phyloP scores from a whole-genome alignment of 2,113 vertebrate genomes.

The Amphiprion ocellaris region DNA sequence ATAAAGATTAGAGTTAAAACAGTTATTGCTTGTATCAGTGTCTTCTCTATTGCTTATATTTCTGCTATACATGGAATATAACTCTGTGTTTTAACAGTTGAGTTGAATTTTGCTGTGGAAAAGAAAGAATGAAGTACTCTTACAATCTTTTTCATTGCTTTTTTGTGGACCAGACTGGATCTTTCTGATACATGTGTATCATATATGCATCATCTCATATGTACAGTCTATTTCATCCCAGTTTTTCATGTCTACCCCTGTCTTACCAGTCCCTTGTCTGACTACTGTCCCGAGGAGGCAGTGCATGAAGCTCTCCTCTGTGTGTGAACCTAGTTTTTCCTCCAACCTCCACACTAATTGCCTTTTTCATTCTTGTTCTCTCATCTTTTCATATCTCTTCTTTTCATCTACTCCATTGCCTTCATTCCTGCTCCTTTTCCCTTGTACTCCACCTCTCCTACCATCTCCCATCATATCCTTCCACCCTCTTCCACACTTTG shows the following conservation, averaged over 20 bases:
- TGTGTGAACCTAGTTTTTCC: conserved; percentile 81
- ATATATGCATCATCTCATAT: conserved; percentile 53
- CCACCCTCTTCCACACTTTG: conserved; percentile 70
- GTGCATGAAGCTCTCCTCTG: conserved; percentile 63
- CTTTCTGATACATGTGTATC: conserved; percentile 44
- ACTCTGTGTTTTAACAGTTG: background rate
- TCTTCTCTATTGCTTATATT: conserved; percentile 7
- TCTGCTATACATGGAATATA: background rate
- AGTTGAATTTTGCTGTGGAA: background rate
- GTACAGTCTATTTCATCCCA: conserved; percentile 50
- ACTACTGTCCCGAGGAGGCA: conserved; percentile 44
- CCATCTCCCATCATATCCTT: conserved; percentile 69
- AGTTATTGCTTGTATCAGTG: conserved; percentile 13
- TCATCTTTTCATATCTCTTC: conserved; percentile 71
- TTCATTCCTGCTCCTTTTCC: conserved; percentile 47
- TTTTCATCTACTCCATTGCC: conserved; percentile 47
- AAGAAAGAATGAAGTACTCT: background rate
- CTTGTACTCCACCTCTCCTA: conserved; percentile 76
- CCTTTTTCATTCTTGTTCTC: conserved; percentile 86
- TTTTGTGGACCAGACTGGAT: conserved; percentile 20
- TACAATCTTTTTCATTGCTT: conserved; percentile 6
- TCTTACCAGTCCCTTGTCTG: conserved; percentile 45
- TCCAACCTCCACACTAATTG: conserved; percentile 86
- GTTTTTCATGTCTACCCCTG: conserved; percentile 55
- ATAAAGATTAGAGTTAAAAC: conserved; percentile 19